Percentiles rank a stretch among this genome's conserved stretches.
Conservation (phyloP, 2,888 invertebrate genomes). For the Parnassius apollo region DNA sequence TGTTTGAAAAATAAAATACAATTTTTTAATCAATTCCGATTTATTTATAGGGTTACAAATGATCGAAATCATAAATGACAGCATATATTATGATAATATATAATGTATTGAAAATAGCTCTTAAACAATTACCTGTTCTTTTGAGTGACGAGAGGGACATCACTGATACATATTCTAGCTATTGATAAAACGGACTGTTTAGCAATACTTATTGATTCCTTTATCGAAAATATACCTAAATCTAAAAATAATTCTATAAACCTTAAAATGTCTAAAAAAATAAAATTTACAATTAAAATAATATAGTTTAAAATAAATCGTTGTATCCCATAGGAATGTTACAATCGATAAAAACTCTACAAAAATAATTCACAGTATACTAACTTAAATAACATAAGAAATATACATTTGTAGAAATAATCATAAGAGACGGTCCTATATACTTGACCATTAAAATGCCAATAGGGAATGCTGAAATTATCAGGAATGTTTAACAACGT, state of each 20-base stretch:
- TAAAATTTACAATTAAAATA: constrained; percentile 68
- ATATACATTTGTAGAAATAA: constrained; percentile 52
- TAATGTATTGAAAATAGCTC: constrained; percentile 36
- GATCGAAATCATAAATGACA: constrained; percentile 54
- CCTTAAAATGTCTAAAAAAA: constrained; percentile 57
- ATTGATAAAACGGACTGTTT: constrained; percentile 30
- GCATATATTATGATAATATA: constrained; percentile 49
- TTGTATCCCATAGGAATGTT: constrained; percentile 67
- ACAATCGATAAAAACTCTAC: constrained; percentile 52
- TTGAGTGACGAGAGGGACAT: not conserved
- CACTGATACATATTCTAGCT: constrained; percentile 21
- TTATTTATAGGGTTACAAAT: constrained; percentile 68
- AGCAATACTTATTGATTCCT: constrained; percentile 32
- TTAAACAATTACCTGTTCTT: constrained; percentile 36
- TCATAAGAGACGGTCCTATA: constrained; percentile 31
- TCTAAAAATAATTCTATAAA: constrained; percentile 38
- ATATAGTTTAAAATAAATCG: constrained; percentile 67
- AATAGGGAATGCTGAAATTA: constrained; percentile 47
- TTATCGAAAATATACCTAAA: constrained; percentile 35
- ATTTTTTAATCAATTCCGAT: constrained; percentile 70
- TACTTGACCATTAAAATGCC: constrained; percentile 48
- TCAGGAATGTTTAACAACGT: constrained; percentile 17
- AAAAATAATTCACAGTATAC: constrained; percentile 63
- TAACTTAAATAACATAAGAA: constrained; percentile 54
- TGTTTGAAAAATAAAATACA: constrained; percentile 30